Conservation (phyloP, 2,888 invertebrate genomes). For the Drosophila testacea region DNA sequence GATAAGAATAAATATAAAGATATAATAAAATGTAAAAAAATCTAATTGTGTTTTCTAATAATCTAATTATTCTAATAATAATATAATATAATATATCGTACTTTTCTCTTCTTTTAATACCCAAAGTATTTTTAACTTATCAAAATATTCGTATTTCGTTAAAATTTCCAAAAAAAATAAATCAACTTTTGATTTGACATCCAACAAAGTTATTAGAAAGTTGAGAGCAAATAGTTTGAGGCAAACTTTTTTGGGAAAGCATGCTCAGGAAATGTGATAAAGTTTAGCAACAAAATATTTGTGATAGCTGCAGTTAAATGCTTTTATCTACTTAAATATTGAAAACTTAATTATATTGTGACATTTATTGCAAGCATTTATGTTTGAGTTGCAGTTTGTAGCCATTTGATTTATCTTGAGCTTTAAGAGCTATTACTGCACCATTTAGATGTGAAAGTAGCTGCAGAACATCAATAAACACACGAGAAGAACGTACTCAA, state of each 20-base stretch:
- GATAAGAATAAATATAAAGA: no score
- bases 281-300: slow-evolving; percentile 3
- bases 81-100: no score
- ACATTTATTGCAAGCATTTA: slow-evolving; percentile 13
- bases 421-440: slow-evolving; percentile 14
- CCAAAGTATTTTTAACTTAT: not conserved
- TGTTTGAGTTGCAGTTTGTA: slow-evolving; percentile 8
- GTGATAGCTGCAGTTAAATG: slow-evolving; percentile 2
- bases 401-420: slow-evolving; percentile 8
- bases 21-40: no score
- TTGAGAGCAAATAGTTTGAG: slow-evolving; percentile 5
- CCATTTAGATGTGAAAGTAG: slow-evolving; percentile 4
- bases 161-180: not conserved
- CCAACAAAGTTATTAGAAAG: slow-evolving; percentile 29
- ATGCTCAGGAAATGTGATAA: slow-evolving; percentile 14
- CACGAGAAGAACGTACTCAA: slow-evolving; percentile 5
- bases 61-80: no score
- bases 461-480: slow-evolving; percentile 34
- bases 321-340: not conserved
- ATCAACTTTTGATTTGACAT: slow-evolving; percentile 27
- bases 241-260: slow-evolving; percentile 12
- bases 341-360: slow-evolving; percentile 5
- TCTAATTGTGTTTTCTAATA: no score
- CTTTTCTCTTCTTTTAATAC: not conserved
- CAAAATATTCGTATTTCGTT: slow-evolving; percentile 1